These are phyloP conservation scores for Acanthoscelides obtectus DNA, from an alignment of 2,888 invertebrate genomes.

Conservation along the genomic window DNA sequence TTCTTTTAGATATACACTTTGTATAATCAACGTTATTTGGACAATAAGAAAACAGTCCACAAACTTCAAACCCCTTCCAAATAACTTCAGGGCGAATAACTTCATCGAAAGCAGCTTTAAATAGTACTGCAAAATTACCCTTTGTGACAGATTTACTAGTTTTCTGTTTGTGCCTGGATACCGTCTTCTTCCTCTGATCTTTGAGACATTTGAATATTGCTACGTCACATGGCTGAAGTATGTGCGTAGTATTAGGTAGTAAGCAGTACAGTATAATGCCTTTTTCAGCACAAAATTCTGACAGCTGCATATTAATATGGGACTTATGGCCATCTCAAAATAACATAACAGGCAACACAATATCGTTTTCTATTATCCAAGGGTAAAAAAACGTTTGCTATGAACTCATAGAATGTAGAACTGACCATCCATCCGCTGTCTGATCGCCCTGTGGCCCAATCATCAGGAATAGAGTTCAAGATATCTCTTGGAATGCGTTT, in stretches of 20 bases:
- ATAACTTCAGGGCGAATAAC: neutral
- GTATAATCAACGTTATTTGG: neutral
- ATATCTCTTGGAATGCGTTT: constrained; percentile 26
- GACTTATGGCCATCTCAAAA: no score
- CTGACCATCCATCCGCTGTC: constrained; percentile 29
- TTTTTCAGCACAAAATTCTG: constrained; percentile 6
- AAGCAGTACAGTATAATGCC: neutral
- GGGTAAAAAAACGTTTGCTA: constrained; percentile 30
- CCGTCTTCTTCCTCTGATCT: neutral
- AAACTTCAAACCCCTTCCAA: neutral
- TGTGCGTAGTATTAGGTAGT: constrained; percentile 2
- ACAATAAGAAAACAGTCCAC: neutral
- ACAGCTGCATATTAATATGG: constrained; percentile 7
- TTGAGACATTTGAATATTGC: neutral
- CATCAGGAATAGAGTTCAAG: constrained; percentile 21
- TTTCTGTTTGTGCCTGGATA: neutral
- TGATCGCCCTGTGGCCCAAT: constrained; percentile 23
- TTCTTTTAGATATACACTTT: neutral
- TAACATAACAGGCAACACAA: constrained; percentile 3
- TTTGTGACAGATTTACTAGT: neutral
- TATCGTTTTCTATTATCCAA: constrained; percentile 13
- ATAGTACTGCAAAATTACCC: neutral
- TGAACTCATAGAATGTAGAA: constrained; percentile 26
- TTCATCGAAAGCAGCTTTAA: neutral
- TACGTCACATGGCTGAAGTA: constrained; percentile 4